Conservation (phyloP, 2,113 vertebrate species). For the Alethe castanea region DNA sequence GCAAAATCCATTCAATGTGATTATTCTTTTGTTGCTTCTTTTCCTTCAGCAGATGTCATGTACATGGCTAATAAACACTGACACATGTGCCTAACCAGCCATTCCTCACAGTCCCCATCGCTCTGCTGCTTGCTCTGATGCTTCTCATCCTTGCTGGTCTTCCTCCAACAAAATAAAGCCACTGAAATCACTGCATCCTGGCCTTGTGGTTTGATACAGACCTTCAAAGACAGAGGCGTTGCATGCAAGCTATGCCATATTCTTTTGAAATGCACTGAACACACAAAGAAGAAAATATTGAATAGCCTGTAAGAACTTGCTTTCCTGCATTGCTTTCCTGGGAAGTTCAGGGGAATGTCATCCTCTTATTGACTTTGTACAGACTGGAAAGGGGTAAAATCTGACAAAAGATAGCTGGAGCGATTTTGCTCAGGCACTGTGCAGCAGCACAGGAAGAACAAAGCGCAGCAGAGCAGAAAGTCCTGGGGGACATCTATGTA, state of each 20-base stretch:
- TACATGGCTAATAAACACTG: background rate
- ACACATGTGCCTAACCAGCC: background rate
- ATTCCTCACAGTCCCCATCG: rapidly evolving
- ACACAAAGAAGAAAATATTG: background rate
- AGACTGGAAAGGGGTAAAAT: background rate
- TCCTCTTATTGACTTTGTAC: background rate
- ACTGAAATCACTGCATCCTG: background rate
- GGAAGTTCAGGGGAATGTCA: background rate
- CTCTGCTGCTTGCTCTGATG: background rate
- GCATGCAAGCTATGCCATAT: rapidly evolving
- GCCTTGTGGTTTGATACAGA: background rate
- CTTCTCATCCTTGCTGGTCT: background rate
- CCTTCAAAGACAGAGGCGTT: background rate
- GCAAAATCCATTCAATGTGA: rapidly evolving
- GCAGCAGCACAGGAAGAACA: background rate
- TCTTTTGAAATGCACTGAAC: background rate
- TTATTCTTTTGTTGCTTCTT: background rate
- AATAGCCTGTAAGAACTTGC: background rate
- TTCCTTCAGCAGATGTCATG: background rate
- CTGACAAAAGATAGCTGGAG: background rate
- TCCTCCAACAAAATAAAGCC: background rate
- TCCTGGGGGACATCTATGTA: background rate
- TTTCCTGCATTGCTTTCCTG: background rate
- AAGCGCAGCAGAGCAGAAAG: background rate
- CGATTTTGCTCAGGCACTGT: background rate